Evolutionary conservation across 2,888 invertebrate genomes (phyloP).

Genomic region (Papilio elwesi): DNA sequence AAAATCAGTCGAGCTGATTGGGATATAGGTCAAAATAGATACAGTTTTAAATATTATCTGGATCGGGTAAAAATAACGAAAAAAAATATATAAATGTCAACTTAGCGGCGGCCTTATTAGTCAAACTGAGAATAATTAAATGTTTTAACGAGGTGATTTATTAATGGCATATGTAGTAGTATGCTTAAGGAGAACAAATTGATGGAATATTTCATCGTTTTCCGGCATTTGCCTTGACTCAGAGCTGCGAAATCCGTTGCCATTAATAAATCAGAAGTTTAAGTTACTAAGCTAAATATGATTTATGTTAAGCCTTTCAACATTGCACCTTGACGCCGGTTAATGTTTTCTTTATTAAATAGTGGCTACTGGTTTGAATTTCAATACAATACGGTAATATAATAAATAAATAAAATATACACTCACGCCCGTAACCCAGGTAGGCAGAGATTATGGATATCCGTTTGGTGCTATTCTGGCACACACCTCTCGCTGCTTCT

Average conservation of each 20-base stretch:
- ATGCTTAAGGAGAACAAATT: conserved; percentile 13
- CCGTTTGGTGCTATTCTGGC: too few relatives aligned
- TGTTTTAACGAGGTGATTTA: conserved; percentile 11
- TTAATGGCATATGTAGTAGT: not conserved
- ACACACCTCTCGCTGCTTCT: too few relatives aligned
- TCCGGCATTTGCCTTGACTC: not conserved
- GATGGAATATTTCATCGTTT: conserved; percentile 8
- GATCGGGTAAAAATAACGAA: not conserved
- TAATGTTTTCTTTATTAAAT: not conserved
- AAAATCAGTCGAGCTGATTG: too few relatives aligned
- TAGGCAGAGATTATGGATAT: too few relatives aligned
- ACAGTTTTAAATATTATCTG: too few relatives aligned
- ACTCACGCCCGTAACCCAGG: too few relatives aligned
- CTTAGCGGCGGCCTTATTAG: not conserved
- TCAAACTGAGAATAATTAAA: conserved; percentile 5
- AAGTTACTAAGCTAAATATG: not conserved
- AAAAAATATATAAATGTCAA: not conserved
- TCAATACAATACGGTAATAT: too few relatives aligned
- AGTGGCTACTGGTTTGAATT: too few relatives aligned
- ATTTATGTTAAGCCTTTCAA: not conserved
- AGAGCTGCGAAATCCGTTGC: not conserved
- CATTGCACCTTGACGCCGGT: not conserved
- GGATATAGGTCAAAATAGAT: too few relatives aligned
- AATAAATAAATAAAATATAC: too few relatives aligned
- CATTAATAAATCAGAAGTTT: not conserved